Percentiles rank a stretch among this genome's conserved stretches.
Evolutionary conservation across 2,888 invertebrate genomes (phyloP).

Genomic region (Pilophorus perplexus): DNA sequence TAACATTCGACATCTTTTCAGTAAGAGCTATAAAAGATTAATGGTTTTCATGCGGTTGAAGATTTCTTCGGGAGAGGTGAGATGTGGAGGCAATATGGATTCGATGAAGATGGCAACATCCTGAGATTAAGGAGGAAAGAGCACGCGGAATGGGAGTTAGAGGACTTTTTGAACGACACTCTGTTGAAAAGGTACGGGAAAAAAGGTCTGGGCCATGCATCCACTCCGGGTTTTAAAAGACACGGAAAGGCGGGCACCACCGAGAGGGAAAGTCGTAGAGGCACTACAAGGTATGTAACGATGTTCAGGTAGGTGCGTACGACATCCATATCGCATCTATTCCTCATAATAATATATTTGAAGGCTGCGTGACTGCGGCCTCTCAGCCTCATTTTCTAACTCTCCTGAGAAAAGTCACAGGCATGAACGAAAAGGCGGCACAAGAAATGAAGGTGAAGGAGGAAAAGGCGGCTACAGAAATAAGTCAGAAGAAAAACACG

Average conservation of each 20-base stretch:
- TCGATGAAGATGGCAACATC: slow-evolving; percentile 25
- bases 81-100: slow-evolving; percentile 10
- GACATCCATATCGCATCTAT: no score
- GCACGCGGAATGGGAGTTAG: slow-evolving; percentile 17
- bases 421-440: no score
- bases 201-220: background rate
- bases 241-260: background rate
- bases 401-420: no score
- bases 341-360: no score
- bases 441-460: no score
- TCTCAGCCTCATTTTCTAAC: no score
- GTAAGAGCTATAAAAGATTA: no score
- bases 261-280: background rate
- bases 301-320: no score
- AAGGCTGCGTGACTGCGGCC: no score
- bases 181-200: background rate
- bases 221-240: background rate
- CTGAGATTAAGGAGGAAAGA: slow-evolving; percentile 1
- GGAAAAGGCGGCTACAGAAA: no score
- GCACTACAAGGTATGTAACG: background rate
- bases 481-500: no score
- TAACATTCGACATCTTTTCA: no score
- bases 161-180: slow-evolving; percentile 1
- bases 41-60: background rate
- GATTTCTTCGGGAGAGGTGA: slow-evolving; percentile 22